These are phyloP conservation scores for Megalurothrips usitatus DNA, from an alignment of 2,888 invertebrate genomes.

Conservation along the genomic window DNA sequence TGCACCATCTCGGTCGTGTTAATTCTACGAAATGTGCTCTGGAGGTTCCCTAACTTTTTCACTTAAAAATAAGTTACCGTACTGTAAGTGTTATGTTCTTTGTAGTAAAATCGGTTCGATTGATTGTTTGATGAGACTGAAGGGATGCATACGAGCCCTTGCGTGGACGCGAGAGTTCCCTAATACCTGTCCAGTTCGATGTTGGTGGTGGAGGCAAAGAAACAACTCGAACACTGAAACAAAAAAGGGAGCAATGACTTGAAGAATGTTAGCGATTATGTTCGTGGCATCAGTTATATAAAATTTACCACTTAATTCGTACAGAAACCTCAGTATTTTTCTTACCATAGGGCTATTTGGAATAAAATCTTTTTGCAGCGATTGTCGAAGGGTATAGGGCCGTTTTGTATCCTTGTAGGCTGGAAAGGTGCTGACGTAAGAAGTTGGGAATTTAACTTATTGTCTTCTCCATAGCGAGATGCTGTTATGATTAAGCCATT, in stretches of 20 bases:
- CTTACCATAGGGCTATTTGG: too few relatives aligned
- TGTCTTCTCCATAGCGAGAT: slow-evolving; percentile 31
- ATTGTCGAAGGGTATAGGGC: background rate
- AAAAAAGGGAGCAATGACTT: too few relatives aligned
- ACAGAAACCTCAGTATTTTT: slow-evolving; percentile 26
- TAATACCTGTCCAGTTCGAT: background rate
- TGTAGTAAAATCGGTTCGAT: slow-evolving; percentile 25
- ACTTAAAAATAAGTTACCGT: slow-evolving; percentile 32
- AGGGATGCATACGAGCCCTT: slow-evolving; percentile 27
- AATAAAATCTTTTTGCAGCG: background rate
- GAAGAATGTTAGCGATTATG: too few relatives aligned
- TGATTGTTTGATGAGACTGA: slow-evolving; percentile 28
- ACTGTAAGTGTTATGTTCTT: slow-evolving; percentile 29
- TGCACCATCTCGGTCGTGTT: background rate
- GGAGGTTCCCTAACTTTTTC: slow-evolving; percentile 27
- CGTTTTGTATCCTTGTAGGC: background rate
- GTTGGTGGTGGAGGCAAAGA: too few relatives aligned
- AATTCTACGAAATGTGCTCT: background rate
- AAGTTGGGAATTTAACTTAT: slow-evolving; percentile 12
- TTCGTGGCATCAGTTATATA: too few relatives aligned
- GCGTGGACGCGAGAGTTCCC: background rate
- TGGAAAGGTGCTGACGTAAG: background rate
- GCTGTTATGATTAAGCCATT: slow-evolving; percentile 27
- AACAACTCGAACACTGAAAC: too few relatives aligned
- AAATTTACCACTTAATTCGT: background rate